Evolutionary conservation across 2,888 invertebrate genomes (phyloP).

Genomic region (Caenorhabditis sulstoni): DNA sequence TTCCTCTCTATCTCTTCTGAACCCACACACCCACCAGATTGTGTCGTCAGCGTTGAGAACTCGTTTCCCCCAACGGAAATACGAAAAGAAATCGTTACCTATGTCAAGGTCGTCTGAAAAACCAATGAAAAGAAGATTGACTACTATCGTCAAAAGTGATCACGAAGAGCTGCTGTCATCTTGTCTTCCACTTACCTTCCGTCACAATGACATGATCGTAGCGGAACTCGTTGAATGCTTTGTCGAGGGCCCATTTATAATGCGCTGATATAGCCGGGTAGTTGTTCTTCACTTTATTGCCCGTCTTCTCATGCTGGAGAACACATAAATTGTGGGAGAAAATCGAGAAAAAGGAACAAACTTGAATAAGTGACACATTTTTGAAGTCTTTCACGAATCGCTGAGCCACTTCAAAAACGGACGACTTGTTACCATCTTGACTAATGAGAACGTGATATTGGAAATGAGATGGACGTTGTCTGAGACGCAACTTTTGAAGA

Average conservation of each 20-base stretch:
- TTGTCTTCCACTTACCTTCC: slow-evolving; percentile 92
- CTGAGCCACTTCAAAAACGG: slow-evolving; percentile 64
- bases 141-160: slow-evolving; percentile 1
- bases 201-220: slow-evolving; percentile 94
- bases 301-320: slow-evolving; percentile 60
- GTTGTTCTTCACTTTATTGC: slow-evolving; percentile 55
- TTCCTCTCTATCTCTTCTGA: neutral
- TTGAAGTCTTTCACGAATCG: slow-evolving; percentile 45
- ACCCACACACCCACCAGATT: slow-evolving; percentile 85
- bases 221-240: slow-evolving; percentile 89
- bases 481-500: slow-evolving; percentile 24
- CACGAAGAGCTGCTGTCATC: slow-evolving; percentile 9
- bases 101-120: slow-evolving; percentile 94
- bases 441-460: slow-evolving; percentile 77
- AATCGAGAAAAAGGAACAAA: slow-evolving; percentile 13
- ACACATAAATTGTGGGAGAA: too few relatives aligned
- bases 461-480: slow-evolving; percentile 64
- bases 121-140: neutral
- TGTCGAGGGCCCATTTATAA: slow-evolving; percentile 95
- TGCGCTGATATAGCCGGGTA: slow-evolving; percentile 88
- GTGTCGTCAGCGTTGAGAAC: slow-evolving; percentile 89
- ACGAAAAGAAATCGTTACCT: slow-evolving; percentile 97
- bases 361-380: slow-evolving; percentile 54
- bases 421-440: slow-evolving; percentile 74
- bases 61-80: slow-evolving; percentile 93